Percentiles rank a stretch among this genome's conserved stretches.
Conservation (phyloP, 2,113 vertebrate species). For the Ginglymostoma cirratum region DNA sequence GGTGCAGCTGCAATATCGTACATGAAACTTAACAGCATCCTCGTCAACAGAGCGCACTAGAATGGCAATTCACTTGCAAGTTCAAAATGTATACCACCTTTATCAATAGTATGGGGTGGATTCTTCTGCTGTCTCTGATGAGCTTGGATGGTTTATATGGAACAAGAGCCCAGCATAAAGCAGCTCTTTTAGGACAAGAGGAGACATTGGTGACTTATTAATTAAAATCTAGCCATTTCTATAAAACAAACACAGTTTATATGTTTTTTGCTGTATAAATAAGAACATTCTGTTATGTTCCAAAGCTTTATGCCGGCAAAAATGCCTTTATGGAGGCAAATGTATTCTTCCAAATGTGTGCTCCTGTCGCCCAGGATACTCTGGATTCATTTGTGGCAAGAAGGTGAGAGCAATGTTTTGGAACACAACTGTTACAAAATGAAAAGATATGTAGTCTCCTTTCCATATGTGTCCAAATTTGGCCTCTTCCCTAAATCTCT, state of each 20-base stretch:
- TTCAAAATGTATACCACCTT: neutral
- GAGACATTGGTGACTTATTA: neutral
- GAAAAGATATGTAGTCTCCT: neutral
- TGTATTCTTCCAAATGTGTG: conserved; percentile 72
- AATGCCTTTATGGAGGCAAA: conserved; percentile 72
- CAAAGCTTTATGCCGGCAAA: conserved; percentile 71
- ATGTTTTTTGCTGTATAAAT: neutral
- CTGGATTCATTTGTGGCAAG: conserved; percentile 63
- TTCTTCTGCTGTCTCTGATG: neutral
- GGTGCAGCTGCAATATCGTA: neutral
- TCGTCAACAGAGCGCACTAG: neutral
- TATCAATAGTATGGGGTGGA: neutral
- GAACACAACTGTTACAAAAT: neutral
- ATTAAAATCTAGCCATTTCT: neutral
- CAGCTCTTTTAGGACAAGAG: neutral
- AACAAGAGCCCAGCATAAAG: neutral
- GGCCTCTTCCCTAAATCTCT: neutral
- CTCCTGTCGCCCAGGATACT: conserved; percentile 67
- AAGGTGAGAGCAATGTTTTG: conserved; percentile 47
- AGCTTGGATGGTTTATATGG: neutral
- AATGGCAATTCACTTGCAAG: neutral
- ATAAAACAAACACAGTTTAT: neutral
- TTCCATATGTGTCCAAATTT: no score
- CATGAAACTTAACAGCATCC: neutral
- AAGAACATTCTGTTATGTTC: conserved; percentile 21